Percentiles rank a stretch among this genome's conserved stretches.
Evolutionary conservation across 2,797 vertebrate genomes (phyloP).

Genomic region (Kryptolebias ocellatus): DNA sequence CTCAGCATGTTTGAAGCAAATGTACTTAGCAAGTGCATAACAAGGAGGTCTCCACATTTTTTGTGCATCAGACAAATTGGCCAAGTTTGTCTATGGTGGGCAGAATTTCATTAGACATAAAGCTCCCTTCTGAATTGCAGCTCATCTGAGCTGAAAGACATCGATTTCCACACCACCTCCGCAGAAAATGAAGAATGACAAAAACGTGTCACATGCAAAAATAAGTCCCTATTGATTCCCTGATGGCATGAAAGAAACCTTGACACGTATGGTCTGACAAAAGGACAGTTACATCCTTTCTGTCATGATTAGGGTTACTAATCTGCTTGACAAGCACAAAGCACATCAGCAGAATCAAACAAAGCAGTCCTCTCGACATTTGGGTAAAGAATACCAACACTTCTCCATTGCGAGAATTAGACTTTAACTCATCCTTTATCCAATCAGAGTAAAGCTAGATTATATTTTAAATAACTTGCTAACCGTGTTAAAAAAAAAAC

Average conservation of each 20-base stretch:
- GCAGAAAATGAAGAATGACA: slow-evolving; percentile 43
- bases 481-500: background rate
- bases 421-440: slow-evolving; percentile 25
- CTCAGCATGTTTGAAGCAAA: slow-evolving; percentile 43
- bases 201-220: slow-evolving; percentile 53
- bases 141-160: slow-evolving; percentile 63
- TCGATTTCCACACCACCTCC: slow-evolving; percentile 66
- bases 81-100: slow-evolving; percentile 36
- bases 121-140: slow-evolving; percentile 58
- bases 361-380: slow-evolving; percentile 8
- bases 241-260: slow-evolving; percentile 51
- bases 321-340: slow-evolving; percentile 55
- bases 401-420: slow-evolving; percentile 19
- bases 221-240: slow-evolving; percentile 62
- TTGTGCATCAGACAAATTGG: slow-evolving; percentile 41
- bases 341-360: slow-evolving; percentile 32
- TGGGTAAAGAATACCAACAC: slow-evolving; percentile 12
- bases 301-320: slow-evolving; percentile 49
- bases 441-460: slow-evolving; percentile 2
- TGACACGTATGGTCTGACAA: slow-evolving; percentile 49
- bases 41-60: slow-evolving; percentile 38
- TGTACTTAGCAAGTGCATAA: slow-evolving; percentile 10
- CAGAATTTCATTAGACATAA: slow-evolving; percentile 61
- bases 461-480: background rate
- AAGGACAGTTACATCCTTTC: slow-evolving; percentile 45